Conservation (phyloP, 2,888 invertebrate genomes). For the Epirrita christyi region DNA sequence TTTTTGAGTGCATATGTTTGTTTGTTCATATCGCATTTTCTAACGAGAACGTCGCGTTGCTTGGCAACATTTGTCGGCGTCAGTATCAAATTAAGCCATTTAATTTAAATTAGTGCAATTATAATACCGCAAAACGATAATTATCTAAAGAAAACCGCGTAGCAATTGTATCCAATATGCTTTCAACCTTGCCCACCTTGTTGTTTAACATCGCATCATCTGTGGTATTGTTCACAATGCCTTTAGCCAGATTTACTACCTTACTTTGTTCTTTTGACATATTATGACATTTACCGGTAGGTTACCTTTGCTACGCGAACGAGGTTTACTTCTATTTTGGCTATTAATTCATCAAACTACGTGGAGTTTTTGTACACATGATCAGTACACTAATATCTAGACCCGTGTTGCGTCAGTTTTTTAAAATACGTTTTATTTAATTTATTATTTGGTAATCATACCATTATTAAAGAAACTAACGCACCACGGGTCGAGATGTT, state of each 20-base stretch:
- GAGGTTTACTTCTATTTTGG: too few relatives aligned
- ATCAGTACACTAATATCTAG: too few relatives aligned
- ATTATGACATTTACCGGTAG: too few relatives aligned
- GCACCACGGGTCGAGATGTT: too few relatives aligned
- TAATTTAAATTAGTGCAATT: slow-evolving; percentile 13
- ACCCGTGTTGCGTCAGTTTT: too few relatives aligned
- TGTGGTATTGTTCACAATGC: not conserved
- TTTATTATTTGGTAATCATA: too few relatives aligned
- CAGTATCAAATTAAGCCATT: not conserved
- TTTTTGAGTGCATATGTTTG: too few relatives aligned
- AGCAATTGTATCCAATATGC: slow-evolving; percentile 20
- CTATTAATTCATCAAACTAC: too few relatives aligned
- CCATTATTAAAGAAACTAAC: too few relatives aligned
- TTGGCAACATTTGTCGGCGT: not conserved
- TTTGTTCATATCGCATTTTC: not conserved
- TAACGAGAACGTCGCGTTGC: not conserved
- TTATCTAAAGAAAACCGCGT: slow-evolving; percentile 16
- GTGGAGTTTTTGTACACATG: too few relatives aligned
- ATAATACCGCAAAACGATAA: slow-evolving; percentile 11
- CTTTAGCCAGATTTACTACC: not conserved
- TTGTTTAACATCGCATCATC: slow-evolving; percentile 1
- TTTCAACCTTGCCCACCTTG: slow-evolving; percentile 19
- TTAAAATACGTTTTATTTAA: too few relatives aligned
- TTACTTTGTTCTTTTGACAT: not conserved
- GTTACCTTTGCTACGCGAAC: too few relatives aligned